Conservation (phyloP, 2,797 vertebrate genomes). For the Loriculus beryllinus region DNA sequence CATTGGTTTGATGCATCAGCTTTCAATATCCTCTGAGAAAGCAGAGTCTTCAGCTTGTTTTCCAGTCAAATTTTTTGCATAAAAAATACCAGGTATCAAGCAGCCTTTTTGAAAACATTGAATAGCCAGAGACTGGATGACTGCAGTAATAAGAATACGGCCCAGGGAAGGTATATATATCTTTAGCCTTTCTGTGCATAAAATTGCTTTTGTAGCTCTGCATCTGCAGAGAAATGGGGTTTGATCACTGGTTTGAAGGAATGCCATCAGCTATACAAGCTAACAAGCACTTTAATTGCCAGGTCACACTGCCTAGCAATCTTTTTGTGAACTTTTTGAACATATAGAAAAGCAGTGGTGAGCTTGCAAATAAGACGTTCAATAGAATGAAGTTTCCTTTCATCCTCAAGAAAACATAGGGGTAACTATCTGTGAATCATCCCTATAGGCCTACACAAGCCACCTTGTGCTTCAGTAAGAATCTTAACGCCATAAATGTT, state of each 20-base stretch:
- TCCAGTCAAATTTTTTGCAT: neutral
- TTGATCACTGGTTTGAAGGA: neutral
- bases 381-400: neutral
- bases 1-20: neutral
- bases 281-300: conserved; percentile 12
- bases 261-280: neutral
- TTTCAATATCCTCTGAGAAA: neutral
- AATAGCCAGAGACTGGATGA: neutral
- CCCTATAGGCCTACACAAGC: neutral
- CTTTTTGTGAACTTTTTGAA: neutral
- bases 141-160: neutral
- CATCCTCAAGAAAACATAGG: neutral
- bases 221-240: neutral
- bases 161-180: neutral
- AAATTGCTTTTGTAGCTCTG: neutral
- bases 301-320: neutral
- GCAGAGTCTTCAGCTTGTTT: neutral
- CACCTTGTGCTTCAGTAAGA: conserved; percentile 32
- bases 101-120: neutral
- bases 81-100: neutral
- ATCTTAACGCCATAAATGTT: conserved; percentile 18
- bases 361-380: neutral
- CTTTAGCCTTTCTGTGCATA: neutral
- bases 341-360: neutral
- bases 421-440: conserved; percentile 32